phyloP scores from a whole-genome alignment of 2,888 invertebrate species.

The Athetis lepigone region DNA sequence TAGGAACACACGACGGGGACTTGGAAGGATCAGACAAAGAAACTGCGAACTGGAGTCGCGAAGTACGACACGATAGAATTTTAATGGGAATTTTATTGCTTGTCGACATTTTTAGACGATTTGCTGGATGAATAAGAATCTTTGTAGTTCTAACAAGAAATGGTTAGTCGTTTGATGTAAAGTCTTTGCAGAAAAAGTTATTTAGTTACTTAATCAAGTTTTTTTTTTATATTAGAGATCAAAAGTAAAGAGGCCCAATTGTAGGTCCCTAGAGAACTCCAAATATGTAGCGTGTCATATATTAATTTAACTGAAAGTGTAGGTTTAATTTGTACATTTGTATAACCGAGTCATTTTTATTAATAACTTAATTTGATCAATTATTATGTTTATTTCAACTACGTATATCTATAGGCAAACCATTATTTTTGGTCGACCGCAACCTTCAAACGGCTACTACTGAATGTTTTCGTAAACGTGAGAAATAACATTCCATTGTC shows the following conservation, averaged over 20 bases:
- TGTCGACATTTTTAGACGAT: slow-evolving; percentile 38
- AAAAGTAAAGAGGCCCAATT: slow-evolving; percentile 20
- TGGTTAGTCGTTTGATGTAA: slow-evolving; percentile 24
- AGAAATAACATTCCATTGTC: slow-evolving; percentile 47
- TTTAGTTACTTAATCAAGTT: slow-evolving; percentile 28
- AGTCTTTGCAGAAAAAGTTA: slow-evolving; percentile 8
- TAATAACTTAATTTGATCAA: neutral
- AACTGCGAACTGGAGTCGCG: slow-evolving; percentile 53
- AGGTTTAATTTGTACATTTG: neutral
- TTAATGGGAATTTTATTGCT: slow-evolving; percentile 57
- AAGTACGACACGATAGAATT: slow-evolving; percentile 54
- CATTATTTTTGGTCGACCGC: slow-evolving; percentile 2
- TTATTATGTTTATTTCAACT: neutral
- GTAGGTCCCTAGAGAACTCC: slow-evolving; percentile 7
- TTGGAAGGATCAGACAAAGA: slow-evolving; percentile 64
- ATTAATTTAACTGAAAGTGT: neutral
- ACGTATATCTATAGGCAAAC: neutral
- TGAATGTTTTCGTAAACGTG: slow-evolving; percentile 37
- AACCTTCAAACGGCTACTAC: slow-evolving; percentile 17
- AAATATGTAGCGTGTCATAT: neutral
- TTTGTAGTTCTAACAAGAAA: slow-evolving; percentile 32
- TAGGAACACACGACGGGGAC: slow-evolving; percentile 61
- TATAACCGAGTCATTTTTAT: neutral
- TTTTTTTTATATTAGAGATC: slow-evolving; percentile 7
- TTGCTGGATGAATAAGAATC: slow-evolving; percentile 26